phyloP scores from a whole-genome alignment of 1,140 invertebrate genomes.

The Monomorium pharaonis region DNA sequence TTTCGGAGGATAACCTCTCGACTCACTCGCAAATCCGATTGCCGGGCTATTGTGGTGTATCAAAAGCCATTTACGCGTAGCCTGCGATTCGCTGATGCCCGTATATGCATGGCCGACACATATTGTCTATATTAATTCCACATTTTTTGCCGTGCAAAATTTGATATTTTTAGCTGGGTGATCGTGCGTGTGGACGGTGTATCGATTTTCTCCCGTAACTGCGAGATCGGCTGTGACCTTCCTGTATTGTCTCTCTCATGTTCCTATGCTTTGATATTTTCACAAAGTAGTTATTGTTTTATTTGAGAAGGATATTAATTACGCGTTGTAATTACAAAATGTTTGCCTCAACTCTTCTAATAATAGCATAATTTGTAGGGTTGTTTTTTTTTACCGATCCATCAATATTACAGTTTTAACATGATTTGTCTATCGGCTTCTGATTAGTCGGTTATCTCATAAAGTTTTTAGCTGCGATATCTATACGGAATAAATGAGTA shows the following conservation, averaged over 20 bases:
- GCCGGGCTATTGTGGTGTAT: constrained; percentile 65
- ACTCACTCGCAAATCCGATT: constrained; percentile 70
- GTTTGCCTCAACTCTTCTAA: no score
- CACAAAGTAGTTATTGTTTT: background rate
- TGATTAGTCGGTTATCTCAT: background rate
- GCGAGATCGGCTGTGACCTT: background rate
- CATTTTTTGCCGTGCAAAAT: constrained; percentile 22
- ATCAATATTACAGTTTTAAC: background rate
- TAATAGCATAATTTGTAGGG: no score
- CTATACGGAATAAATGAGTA: background rate
- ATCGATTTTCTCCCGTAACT: constrained; percentile 6
- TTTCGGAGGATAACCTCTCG: constrained; percentile 67
- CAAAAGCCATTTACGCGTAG: constrained; percentile 68
- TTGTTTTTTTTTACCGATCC: background rate
- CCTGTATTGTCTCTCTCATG: background rate
- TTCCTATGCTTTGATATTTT: background rate
- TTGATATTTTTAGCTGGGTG: background rate
- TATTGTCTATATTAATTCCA: constrained; percentile 65
- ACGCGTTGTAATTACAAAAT: no score
- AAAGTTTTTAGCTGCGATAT: background rate
- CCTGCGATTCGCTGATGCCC: constrained; percentile 57
- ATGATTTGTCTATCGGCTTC: background rate
- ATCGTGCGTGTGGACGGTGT: background rate
- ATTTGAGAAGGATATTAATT: background rate
- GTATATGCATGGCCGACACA: background rate